These are phyloP conservation scores for Laterallus jamaicensis DNA, from an alignment of 2,113 vertebrate genomes.

Conservation along the genomic window DNA sequence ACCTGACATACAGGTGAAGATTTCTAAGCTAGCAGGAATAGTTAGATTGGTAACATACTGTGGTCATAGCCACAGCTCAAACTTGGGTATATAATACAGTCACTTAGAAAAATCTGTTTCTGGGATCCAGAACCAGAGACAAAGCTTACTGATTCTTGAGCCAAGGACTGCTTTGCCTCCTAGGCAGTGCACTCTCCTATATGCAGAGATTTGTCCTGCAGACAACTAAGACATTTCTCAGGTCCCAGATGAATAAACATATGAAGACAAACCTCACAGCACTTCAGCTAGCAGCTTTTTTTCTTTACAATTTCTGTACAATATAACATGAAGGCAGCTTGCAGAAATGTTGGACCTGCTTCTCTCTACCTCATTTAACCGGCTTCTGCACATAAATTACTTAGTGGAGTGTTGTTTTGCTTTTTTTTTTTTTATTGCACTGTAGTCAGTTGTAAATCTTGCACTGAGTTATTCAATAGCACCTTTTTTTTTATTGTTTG, in stretches of 20 bases:
- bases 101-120: background rate
- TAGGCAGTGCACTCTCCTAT: background rate
- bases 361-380: conserved; percentile 21
- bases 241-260: background rate
- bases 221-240: background rate
- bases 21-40: background rate
- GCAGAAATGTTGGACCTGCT: conserved; percentile 9
- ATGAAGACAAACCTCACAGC: background rate
- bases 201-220: background rate
- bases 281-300: background rate
- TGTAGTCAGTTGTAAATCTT: conserved; percentile 40
- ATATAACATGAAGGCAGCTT: background rate
- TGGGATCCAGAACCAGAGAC: background rate
- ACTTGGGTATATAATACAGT: background rate
- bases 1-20: background rate
- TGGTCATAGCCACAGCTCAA: background rate
- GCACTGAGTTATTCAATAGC: conserved; percentile 17
- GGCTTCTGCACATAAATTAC: conserved; percentile 20
- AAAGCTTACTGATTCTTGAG: background rate
- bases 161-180: background rate
- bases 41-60: background rate
- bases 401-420: background rate
- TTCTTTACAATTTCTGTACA: background rate
- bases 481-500: background rate
- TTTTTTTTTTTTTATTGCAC: background rate